A percentile compares a stretch with the other conserved stretches of the same genome.
These are phyloP conservation scores for Labeo calbasu DNA, from an alignment of 2,797 vertebrate species.

Conservation along the genomic window DNA sequence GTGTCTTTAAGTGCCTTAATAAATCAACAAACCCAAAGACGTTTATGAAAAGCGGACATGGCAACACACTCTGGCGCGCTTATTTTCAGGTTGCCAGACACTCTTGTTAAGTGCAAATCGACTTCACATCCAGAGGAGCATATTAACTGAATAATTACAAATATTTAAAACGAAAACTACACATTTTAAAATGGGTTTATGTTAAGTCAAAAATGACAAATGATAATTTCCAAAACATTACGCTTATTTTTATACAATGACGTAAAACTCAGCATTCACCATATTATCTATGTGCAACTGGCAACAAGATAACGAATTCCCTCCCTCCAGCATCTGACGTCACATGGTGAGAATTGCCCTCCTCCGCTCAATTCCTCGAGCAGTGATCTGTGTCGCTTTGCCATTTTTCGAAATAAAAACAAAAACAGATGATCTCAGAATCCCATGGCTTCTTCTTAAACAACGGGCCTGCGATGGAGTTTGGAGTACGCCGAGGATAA, in stretches of 20 bases:
- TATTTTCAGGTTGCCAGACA: constrained; percentile 60
- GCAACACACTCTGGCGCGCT: constrained; percentile 59
- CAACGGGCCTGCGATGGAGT: not conserved
- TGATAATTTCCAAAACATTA: not conserved
- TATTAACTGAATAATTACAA: not conserved
- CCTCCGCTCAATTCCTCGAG: constrained; percentile 52
- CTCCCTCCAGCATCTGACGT: constrained; percentile 59
- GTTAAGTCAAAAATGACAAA: not conserved
- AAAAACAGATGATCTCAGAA: constrained; percentile 39
- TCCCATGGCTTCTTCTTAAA: not conserved
- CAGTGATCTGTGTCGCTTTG: constrained; percentile 40
- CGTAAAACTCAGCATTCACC: not conserved
- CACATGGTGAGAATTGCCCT: constrained; percentile 58
- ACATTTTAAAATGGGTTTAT: not conserved
- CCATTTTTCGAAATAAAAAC: constrained; percentile 49
- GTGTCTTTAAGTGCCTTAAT: not conserved
- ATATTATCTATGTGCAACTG: not conserved
- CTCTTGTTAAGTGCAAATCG: not conserved
- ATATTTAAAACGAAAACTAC: not conserved
- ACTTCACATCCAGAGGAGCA: too few relatives aligned
- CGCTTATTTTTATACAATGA: not conserved
- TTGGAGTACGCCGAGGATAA: not conserved
- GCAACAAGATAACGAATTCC: constrained; percentile 49
- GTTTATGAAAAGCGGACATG: not conserved
- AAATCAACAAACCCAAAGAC: not conserved